phyloP scores from a whole-genome alignment of 2,113 vertebrate species.

The Syngnathus scovelli region DNA sequence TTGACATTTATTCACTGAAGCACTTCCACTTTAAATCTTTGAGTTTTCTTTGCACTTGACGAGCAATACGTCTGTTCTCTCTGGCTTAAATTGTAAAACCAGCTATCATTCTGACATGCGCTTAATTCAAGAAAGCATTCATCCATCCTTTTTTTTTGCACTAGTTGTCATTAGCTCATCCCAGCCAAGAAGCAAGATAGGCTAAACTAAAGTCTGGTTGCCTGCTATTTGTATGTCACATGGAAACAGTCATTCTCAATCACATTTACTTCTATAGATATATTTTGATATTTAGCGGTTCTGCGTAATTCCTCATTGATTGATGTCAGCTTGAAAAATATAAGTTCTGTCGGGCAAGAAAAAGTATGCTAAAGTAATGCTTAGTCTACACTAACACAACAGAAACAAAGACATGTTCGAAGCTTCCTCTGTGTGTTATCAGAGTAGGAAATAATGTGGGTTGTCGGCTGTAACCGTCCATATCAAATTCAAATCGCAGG shows the following conservation, averaged over 20 bases:
- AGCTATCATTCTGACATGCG: slow-evolving; percentile 8
- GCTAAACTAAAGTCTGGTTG: too few relatives aligned
- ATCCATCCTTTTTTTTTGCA: not conserved
- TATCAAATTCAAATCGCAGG: not conserved
- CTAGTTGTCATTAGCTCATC: not conserved
- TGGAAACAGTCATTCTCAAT: too few relatives aligned
- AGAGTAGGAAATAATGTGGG: not conserved
- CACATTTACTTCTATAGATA: too few relatives aligned
- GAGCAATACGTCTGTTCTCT: slow-evolving; percentile 10
- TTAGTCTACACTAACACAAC: not conserved
- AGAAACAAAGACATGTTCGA: not conserved
- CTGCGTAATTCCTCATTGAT: not conserved
- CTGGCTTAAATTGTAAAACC: slow-evolving; percentile 14
- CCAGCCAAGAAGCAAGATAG: too few relatives aligned
- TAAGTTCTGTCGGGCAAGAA: not conserved
- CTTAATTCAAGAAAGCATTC: slow-evolving; percentile 16
- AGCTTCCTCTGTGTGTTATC: not conserved
- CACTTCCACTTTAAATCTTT: slow-evolving; percentile 29
- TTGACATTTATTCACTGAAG: slow-evolving; percentile 26
- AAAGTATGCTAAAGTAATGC: not conserved
- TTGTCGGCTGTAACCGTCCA: not conserved
- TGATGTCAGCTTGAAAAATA: not conserved
- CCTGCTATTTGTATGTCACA: too few relatives aligned
- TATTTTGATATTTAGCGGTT: not conserved
- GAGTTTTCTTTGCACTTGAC: slow-evolving; percentile 11